These are phyloP conservation scores for Lomographa bimaculata DNA, from an alignment of 2,888 invertebrate species.

Conservation along the genomic window DNA sequence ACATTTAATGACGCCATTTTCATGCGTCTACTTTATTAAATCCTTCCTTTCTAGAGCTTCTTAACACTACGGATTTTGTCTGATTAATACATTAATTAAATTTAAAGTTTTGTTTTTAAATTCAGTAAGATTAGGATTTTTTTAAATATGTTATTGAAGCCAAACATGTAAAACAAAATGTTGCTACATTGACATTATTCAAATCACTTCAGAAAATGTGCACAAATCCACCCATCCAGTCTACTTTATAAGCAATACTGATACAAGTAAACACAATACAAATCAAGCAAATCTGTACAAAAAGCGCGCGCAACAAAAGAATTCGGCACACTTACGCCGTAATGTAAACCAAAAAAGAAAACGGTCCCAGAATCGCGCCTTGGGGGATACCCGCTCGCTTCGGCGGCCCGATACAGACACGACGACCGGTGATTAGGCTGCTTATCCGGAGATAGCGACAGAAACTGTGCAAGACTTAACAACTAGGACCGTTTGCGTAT, in stretches of 20 bases:
- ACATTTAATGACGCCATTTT: no score
- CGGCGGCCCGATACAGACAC: slow-evolving; percentile 80
- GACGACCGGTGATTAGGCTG: slow-evolving; percentile 83
- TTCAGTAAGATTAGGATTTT: no score
- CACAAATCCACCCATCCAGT: slow-evolving; percentile 20
- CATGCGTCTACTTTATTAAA: no score
- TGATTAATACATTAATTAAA: no score
- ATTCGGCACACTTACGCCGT: slow-evolving; percentile 81
- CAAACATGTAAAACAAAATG: no score
- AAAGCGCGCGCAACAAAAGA: slow-evolving; percentile 76
- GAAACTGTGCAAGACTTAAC: slow-evolving; percentile 84
- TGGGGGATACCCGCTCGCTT: slow-evolving; percentile 72
- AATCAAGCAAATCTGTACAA: slow-evolving; percentile 71
- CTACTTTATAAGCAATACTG: slow-evolving; percentile 37
- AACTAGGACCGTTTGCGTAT: slow-evolving; percentile 83
- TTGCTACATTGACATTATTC: slow-evolving; percentile 10
- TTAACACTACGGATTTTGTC: no score
- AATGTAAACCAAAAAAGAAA: slow-evolving; percentile 83
- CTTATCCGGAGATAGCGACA: slow-evolving; percentile 83
- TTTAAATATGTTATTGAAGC: no score
- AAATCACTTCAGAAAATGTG: slow-evolving; percentile 14
- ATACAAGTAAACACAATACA: slow-evolving; percentile 61
- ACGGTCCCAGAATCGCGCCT: slow-evolving; percentile 81
- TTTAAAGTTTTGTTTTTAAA: no score
- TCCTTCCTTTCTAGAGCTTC: no score